Conservation (phyloP, 1,140 invertebrate genomes). For the Penaeus chinensis region DNA sequence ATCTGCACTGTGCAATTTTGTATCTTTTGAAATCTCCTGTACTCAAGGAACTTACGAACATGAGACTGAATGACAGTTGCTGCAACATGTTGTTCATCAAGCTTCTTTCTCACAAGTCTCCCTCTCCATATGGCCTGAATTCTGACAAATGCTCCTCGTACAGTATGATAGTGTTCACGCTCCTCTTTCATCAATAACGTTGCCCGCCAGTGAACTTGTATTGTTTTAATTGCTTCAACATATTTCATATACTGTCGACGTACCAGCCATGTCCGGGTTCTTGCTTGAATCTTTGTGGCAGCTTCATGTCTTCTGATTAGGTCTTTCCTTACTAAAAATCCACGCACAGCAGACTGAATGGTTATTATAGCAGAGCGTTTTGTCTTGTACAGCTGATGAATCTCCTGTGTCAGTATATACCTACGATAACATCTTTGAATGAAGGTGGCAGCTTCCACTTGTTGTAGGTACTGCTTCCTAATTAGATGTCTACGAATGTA, state of each 20-base stretch:
- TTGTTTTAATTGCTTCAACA: background rate
- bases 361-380: constrained; percentile 30
- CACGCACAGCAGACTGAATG: constrained; percentile 50
- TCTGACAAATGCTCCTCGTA: constrained; percentile 17
- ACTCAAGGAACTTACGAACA: background rate
- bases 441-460: constrained; percentile 23
- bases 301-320: background rate
- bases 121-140: constrained; percentile 45
- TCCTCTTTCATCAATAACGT: constrained; percentile 37
- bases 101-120: constrained; percentile 11
- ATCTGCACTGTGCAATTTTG: constrained; percentile 16
- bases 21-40: constrained; percentile 5
- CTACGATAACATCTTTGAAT: constrained; percentile 39
- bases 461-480: constrained; percentile 25
- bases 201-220: constrained; percentile 44
- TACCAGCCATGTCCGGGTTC: constrained; percentile 35
- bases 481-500: constrained; percentile 8
- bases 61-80: constrained; percentile 41
- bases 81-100: constrained; percentile 22
- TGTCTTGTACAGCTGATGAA: background rate
- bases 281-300: constrained; percentile 31
- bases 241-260: constrained; percentile 21
- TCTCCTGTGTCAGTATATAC: constrained; percentile 15
- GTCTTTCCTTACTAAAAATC: constrained; percentile 29
- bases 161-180: constrained; percentile 14